Base-by-base conservation (phyloP, 2,888 invertebrate species). In the Sturmia bella region DNA sequence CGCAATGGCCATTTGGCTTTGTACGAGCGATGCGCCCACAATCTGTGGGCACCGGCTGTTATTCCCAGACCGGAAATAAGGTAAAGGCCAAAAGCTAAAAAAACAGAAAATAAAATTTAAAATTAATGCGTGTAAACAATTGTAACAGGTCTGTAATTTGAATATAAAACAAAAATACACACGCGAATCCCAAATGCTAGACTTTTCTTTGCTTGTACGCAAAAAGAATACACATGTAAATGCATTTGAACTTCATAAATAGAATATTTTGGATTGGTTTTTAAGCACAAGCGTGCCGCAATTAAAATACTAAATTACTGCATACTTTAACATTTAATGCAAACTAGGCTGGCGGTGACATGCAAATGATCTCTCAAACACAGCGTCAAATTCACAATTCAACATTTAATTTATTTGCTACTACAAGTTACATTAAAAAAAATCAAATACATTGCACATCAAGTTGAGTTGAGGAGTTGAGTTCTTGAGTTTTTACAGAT, bases 21-120 rank as follows among this genome's bases (percentile, higher is more conserved):
- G 92, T 98, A 99, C 0, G 98, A 94, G 87, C 96, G 94, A 92
- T 99, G 99, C 1, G 98, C 94, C 98, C 99, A 99, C 37, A 98
- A 93, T 86, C 99, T 93, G 91, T 99, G 99, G 2, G 97, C 98
- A 27, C 99, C 99, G 19, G 98, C 99, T 15, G 99, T 99, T 84
- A 99, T 97, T 17, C 99, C 99, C 80, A 99, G 91, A 5, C 96
- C 98, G 9, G 96, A 95, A 84, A 93, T 90, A 74, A 95, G 92
- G 91, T 97, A 97, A 76, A 97, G 90, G 1, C 95, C 68, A 75
- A 95, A 91, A 12, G 95, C 98, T 96, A 92, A 12, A 93, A 91
- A 56, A 45, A 69, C 17, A 52, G 0, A 41, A 37, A 66, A 43
- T 3, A 7, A 63, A 84, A 50, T 77, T 37, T 17, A 37, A 56